Base-by-base conservation (phyloP, 2,113 vertebrate genomes). In the Hyperopisus bebe region DNA sequence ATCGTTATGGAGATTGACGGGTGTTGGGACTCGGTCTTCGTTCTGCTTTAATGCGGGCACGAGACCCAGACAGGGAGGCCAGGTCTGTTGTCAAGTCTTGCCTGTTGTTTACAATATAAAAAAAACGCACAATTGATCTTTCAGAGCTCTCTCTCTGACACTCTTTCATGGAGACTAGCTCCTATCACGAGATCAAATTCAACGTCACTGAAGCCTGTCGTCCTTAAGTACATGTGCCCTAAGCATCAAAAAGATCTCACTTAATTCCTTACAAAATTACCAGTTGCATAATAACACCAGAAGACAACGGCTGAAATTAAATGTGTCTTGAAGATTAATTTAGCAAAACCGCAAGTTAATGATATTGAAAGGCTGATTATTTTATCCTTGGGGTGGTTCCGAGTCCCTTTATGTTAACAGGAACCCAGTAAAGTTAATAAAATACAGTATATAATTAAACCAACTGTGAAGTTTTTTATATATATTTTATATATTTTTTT, bases 251-350 rank as follows among this genome's bases (percentile, higher is more conserved):
- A 42, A 19, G 17, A 42, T 39, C 35, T 10, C 27, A 31, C 62
- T 80, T 42, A 80, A 80, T 42, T 35, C 74, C n/a, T 42, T 5
- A 42, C 74, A 80, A 80, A 80, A 80, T 80, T 80, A 19, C 2
- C 74, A 80, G 74, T 17, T 42, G 35, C 74, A 42, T 80, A 80
- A 80, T 80, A 80, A 80, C 15, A 80, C 35, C 70, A 77, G 15
- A 80, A 80, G 35, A 42, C 74, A 19, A 80, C 31, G 35, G 74
- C 74, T 80, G 74, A 80, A 80, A 80, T 80, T 80, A 80, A 80
- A 80, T 80, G 74, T 80, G 74, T 80, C 74, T 80, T 42, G 35
- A 80, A 80, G 35, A 80, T 80, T 80, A 80, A 80, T 80, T 80
- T 80, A 39, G 74, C 74, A 80, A 80, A 80, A 80, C 74, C 15